These are phyloP conservation scores for Meganola albula DNA, from an alignment of 2,888 invertebrate genomes.

Conservation along the genomic window DNA sequence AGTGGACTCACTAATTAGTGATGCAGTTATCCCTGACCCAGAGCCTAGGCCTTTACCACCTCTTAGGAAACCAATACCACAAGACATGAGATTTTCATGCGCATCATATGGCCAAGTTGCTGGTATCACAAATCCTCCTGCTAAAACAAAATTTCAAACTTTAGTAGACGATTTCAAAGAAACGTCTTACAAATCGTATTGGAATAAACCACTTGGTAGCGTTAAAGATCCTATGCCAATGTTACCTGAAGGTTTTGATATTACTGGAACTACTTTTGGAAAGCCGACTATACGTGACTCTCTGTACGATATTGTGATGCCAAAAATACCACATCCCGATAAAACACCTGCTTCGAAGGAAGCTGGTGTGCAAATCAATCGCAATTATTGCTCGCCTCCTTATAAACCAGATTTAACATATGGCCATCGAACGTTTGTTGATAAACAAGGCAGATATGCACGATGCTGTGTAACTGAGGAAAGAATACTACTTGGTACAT, in stretches of 20 bases:
- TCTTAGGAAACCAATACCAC: slow-evolving; percentile 15
- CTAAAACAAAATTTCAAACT: slow-evolving; percentile 34
- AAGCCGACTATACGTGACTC: slow-evolving; percentile 14
- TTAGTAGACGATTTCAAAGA: slow-evolving; percentile 34
- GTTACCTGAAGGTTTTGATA: slow-evolving; percentile 31
- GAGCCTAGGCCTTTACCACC: slow-evolving; percentile 22
- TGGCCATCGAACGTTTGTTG: slow-evolving; percentile 55
- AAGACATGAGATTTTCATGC: slow-evolving; percentile 17
- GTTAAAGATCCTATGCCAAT: slow-evolving; percentile 29
- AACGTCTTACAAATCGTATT: slow-evolving; percentile 34
- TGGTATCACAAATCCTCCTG: slow-evolving; percentile 34
- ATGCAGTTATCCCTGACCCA: slow-evolving; percentile 29
- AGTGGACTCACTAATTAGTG: slow-evolving; percentile 36
- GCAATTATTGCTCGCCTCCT: slow-evolving; percentile 38
- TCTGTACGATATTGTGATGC: slow-evolving; percentile 37
- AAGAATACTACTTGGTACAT: slow-evolving; percentile 47
- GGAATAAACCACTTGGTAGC: slow-evolving; percentile 32
- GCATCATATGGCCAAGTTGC: slow-evolving; percentile 21
- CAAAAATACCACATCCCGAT: slow-evolving; percentile 24
- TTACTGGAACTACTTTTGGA: slow-evolving; percentile 27
- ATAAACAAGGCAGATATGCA: slow-evolving; percentile 68
- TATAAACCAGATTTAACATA: slow-evolving; percentile 47
- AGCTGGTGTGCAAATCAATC: slow-evolving; percentile 26
- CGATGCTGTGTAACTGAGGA: slow-evolving; percentile 64
- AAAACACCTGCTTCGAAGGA: slow-evolving; percentile 22